A percentile compares a stretch with the other conserved stretches of the same genome.
phyloP scores from a whole-genome alignment of 2,888 invertebrate species.

The Mylabris sibirica region DNA sequence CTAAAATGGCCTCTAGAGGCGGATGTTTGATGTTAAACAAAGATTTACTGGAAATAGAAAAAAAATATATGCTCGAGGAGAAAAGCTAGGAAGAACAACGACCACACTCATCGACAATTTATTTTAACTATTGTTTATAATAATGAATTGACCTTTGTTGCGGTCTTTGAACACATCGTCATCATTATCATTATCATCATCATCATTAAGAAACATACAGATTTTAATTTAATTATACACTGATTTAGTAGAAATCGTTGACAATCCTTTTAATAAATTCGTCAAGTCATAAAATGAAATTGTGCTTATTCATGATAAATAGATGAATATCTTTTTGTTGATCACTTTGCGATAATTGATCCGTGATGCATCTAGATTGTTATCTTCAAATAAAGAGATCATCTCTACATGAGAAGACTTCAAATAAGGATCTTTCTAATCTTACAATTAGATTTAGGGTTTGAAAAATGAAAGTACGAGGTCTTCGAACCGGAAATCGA shows the following conservation, averaged over 20 bases:
- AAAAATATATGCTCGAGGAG: background rate
- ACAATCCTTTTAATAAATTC: background rate
- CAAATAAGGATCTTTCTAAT: too few relatives aligned
- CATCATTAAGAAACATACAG: background rate
- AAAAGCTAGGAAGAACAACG: background rate
- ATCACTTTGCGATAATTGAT: background rate
- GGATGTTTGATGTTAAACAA: constrained; percentile 5
- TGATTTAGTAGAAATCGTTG: too few relatives aligned
- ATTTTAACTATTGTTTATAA: constrained; percentile 6
- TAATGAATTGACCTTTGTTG: constrained; percentile 1
- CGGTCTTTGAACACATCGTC: constrained; percentile 3
- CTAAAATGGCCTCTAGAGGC: constrained; percentile 28
- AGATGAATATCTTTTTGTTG: background rate
- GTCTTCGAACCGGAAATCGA: too few relatives aligned
- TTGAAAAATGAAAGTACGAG: too few relatives aligned
- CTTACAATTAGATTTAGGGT: too few relatives aligned
- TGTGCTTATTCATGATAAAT: background rate
- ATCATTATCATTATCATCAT: background rate
- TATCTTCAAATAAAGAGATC: background rate
- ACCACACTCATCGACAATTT: constrained; percentile 1
- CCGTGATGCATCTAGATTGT: background rate
- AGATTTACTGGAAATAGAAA: background rate
- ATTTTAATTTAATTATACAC: background rate
- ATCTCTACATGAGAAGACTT: too few relatives aligned
- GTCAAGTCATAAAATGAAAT: background rate